Conservation (phyloP, 1,140 invertebrate species). For the Panagrolaimus sp. region DNA sequence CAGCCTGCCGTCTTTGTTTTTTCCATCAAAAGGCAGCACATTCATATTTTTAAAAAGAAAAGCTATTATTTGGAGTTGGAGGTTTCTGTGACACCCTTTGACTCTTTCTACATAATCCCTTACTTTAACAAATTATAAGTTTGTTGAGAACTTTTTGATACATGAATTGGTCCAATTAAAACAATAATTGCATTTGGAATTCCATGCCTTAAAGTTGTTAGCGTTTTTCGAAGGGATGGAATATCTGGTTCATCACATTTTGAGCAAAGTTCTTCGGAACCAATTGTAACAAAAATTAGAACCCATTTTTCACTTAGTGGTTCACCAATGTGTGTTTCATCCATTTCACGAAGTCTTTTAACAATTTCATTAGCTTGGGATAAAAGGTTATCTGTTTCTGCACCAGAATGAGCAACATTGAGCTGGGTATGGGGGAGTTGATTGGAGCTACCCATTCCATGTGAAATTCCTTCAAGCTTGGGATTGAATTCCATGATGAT, state of each 20-base stretch:
- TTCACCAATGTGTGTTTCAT: slow-evolving; percentile 23
- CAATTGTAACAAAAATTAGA: slow-evolving; percentile 45
- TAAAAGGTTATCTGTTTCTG: slow-evolving; percentile 35
- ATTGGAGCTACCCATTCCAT: slow-evolving; percentile 41
- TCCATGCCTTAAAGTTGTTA: slow-evolving; percentile 32
- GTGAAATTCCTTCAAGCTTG: slow-evolving; percentile 40
- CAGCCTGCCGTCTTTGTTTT: too few relatives aligned
- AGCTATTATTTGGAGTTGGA: too few relatives aligned
- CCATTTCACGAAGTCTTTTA: slow-evolving; percentile 10
- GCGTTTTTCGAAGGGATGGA: slow-evolving; percentile 31
- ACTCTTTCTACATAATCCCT: not conserved
- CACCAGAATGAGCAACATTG: slow-evolving; percentile 40
- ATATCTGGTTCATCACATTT: slow-evolving; percentile 46
- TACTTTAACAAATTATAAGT: slow-evolving; percentile 54
- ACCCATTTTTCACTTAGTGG: slow-evolving; percentile 38
- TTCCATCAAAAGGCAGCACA: too few relatives aligned
- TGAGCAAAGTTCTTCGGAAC: slow-evolving; percentile 44
- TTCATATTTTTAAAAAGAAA: too few relatives aligned
- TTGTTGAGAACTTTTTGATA: slow-evolving; percentile 43
- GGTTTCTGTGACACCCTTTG: too few relatives aligned
- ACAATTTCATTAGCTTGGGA: slow-evolving; percentile 42
- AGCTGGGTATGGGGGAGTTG: slow-evolving; percentile 40
- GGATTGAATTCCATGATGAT: slow-evolving; percentile 37
- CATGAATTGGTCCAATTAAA: slow-evolving; percentile 48
- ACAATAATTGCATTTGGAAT: slow-evolving; percentile 47